Percentiles rank a stretch among this genome's conserved stretches.
phyloP scores from a whole-genome alignment of 2,888 invertebrate species.

The Oxytorus armatus region DNA sequence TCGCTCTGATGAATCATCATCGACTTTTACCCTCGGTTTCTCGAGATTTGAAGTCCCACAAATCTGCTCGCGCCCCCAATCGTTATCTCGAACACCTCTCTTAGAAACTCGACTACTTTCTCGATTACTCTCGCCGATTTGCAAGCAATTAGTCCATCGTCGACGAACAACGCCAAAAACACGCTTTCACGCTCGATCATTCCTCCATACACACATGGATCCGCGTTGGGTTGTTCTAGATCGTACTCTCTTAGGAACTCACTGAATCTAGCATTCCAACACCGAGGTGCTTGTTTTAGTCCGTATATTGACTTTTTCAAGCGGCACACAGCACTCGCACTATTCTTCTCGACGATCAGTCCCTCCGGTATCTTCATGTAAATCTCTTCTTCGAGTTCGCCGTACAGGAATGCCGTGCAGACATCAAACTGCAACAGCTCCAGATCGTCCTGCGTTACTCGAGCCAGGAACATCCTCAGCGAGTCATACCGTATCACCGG shows the following conservation, averaged over 20 bases:
- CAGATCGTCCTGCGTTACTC: constrained; percentile 12
- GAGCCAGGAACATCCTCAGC: constrained; percentile 49
- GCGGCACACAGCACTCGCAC: constrained; percentile 41
- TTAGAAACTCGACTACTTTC: constrained; percentile 1
- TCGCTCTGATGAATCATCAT: constrained; percentile 57
- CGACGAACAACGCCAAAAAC: constrained; percentile 60
- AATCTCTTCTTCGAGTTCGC: constrained; percentile 42
- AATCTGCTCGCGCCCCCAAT: constrained; percentile 41
- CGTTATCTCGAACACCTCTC: constrained; percentile 50
- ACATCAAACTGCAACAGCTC: constrained; percentile 45
- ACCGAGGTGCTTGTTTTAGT: constrained; percentile 60
- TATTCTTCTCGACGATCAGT: background rate
- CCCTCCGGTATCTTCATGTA: constrained; percentile 35
- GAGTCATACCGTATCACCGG: constrained; percentile 55
- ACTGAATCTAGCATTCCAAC: constrained; percentile 63
- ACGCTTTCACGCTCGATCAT: constrained; percentile 30
- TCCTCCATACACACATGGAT: constrained; percentile 50
- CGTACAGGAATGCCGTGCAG: constrained; percentile 36
- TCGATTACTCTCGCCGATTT: background rate
- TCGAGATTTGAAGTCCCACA: constrained; percentile 58
- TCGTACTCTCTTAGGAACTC: constrained; percentile 49
- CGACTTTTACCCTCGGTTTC: constrained; percentile 29
- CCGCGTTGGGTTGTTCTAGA: constrained; percentile 35
- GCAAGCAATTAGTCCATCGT: constrained; percentile 65
- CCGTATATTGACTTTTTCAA: constrained; percentile 63